A percentile compares a stretch with the other conserved stretches of the same genome.
Conservation (phyloP, 2,797 vertebrate species). For the Aulostomus chinensis region DNA sequence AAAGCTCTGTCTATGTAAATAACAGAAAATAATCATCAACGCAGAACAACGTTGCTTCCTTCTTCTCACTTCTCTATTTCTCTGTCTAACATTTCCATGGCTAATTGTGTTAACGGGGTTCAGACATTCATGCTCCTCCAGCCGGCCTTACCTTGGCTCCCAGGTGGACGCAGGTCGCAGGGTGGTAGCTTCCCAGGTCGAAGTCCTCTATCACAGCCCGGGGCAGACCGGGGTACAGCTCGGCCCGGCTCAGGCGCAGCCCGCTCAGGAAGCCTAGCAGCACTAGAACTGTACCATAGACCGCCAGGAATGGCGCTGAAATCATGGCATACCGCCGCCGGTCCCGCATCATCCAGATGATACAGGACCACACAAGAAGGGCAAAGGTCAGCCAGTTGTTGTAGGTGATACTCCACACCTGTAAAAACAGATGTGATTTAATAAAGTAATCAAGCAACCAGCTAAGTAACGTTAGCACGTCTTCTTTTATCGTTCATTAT, state of each 20-base stretch:
- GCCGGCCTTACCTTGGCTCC: slow-evolving; percentile 70
- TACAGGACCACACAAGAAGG: slow-evolving; percentile 83
- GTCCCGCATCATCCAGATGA: slow-evolving; percentile 81
- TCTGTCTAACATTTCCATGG: too few species aligned
- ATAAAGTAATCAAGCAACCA: too few species aligned
- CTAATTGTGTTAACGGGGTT: too few species aligned
- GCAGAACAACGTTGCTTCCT: too few species aligned
- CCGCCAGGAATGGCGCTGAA: slow-evolving; percentile 85
- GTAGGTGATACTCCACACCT: slow-evolving; percentile 83
- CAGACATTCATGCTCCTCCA: not conserved
- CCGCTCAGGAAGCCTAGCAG: slow-evolving; percentile 77
- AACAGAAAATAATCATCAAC: too few species aligned
- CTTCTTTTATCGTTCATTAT: too few species aligned
- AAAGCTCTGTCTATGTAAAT: too few species aligned
- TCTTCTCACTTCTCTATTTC: too few species aligned
- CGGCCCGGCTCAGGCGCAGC: slow-evolving; percentile 74
- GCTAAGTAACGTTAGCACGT: too few species aligned
- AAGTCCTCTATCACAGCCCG: slow-evolving; percentile 78
- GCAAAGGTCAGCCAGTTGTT: slow-evolving; percentile 81
- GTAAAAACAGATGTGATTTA: not conserved
- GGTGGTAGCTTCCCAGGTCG: slow-evolving; percentile 73
- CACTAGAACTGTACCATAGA: slow-evolving; percentile 81
- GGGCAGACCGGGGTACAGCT: slow-evolving; percentile 77
- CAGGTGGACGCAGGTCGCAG: slow-evolving; percentile 78
- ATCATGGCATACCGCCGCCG: slow-evolving; percentile 80